Percentiles rank a stretch among this genome's conserved stretches.
phyloP scores from a whole-genome alignment of 30 jellyfish, hydroid and myxozoan genomes.

The Hydractinia symbiolongicarpus region DNA sequence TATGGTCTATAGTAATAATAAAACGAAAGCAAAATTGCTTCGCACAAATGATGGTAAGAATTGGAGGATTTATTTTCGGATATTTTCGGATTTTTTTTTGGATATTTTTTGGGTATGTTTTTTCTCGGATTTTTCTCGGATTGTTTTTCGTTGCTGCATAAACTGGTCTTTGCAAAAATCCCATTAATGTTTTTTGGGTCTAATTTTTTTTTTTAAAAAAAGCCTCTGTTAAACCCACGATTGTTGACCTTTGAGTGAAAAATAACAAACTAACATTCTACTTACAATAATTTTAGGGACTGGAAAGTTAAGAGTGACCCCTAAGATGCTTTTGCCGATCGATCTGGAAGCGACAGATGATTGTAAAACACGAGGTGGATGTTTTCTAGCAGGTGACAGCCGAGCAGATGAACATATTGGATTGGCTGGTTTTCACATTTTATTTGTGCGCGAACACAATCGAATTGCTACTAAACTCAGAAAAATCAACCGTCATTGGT shows the following conservation, averaged over 20 bases:
- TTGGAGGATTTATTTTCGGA: neutral
- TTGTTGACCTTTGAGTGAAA: too few relatives aligned
- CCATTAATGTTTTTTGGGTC: too few relatives aligned
- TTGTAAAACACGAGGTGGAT: constrained; percentile 22
- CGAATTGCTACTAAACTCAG: constrained; percentile 60
- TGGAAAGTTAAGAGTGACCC: constrained; percentile 1
- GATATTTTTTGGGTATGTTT: too few relatives aligned
- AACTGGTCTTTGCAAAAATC: too few relatives aligned
- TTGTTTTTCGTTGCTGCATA: too few relatives aligned
- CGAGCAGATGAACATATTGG: constrained; percentile 82
- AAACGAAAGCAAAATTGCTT: neutral
- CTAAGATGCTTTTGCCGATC: neutral
- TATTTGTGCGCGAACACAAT: constrained; percentile 89
- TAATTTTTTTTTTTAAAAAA: too few relatives aligned
- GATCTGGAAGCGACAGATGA: neutral
- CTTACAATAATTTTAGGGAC: neutral
- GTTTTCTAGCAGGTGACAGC: constrained; percentile 86
- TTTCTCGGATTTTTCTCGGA: too few relatives aligned
- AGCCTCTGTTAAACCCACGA: too few relatives aligned
- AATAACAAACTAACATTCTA: too few relatives aligned
- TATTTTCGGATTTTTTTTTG: too few relatives aligned
- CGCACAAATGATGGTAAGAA: neutral
- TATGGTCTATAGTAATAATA: constrained; percentile 42
- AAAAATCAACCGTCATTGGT: constrained; percentile 69
- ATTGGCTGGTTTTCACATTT: constrained; percentile 58